These are phyloP conservation scores for Caenorhabditis tropicalis DNA, from an alignment of 1,140 invertebrate species.

Conservation along the genomic window DNA sequence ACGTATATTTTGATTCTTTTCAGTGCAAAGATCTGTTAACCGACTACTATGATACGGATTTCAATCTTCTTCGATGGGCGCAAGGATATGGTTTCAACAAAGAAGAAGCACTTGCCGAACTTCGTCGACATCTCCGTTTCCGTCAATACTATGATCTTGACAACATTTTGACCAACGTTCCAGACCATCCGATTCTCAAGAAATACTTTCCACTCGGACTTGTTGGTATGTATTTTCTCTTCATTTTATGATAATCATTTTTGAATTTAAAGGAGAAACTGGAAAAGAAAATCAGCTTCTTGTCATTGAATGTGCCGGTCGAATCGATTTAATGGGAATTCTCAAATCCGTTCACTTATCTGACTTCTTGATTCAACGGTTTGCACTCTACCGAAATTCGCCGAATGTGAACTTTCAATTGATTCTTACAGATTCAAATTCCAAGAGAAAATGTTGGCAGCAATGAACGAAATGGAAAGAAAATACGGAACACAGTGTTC, in stretches of 20 bases:
- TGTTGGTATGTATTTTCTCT: slow-evolving; percentile 47
- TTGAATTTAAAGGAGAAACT: slow-evolving; percentile 52
- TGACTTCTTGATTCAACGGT: slow-evolving; percentile 57
- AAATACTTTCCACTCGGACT: slow-evolving; percentile 60
- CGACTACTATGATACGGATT: slow-evolving; percentile 55
- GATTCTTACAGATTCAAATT: slow-evolving; percentile 36
- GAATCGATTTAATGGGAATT: slow-evolving; percentile 59
- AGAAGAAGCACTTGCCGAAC: slow-evolving; percentile 49
- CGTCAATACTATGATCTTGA: slow-evolving; percentile 57
- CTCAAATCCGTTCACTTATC: slow-evolving; percentile 56
- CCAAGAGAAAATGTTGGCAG: slow-evolving; percentile 57
- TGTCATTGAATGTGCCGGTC: slow-evolving; percentile 59
- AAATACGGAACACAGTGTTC: slow-evolving; percentile 52
- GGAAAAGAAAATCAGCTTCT: slow-evolving; percentile 58
- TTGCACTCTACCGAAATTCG: not conserved
- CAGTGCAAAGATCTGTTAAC: slow-evolving; percentile 52
- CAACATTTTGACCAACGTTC: slow-evolving; percentile 37
- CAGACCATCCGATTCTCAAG: slow-evolving; percentile 54
- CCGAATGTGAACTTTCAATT: not conserved
- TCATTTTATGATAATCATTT: not conserved
- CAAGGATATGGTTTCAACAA: slow-evolving; percentile 57
- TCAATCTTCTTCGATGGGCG: slow-evolving; percentile 59
- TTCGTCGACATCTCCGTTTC: slow-evolving; percentile 55
- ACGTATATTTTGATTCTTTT: not conserved
- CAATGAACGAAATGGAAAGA: slow-evolving; percentile 58